Percentiles rank a stretch among this genome's conserved stretches.
Evolutionary conservation across 2,797 vertebrate species (phyloP).

Genomic region (Denticeps clupeoides): DNA sequence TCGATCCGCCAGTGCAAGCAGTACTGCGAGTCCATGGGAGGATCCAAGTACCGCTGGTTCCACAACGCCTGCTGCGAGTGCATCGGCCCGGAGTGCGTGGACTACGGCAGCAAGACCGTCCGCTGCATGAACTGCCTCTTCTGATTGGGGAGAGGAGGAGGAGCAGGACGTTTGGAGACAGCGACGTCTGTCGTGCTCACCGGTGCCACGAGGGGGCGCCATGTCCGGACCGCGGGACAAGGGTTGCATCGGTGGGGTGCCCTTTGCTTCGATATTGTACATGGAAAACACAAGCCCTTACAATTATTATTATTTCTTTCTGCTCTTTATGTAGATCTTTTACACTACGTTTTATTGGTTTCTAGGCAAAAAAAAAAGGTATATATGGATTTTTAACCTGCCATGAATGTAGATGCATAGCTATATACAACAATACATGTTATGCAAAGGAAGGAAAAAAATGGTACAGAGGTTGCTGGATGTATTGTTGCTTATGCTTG

Average conservation of each 20-base stretch:
- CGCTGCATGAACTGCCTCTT: conserved; percentile 97
- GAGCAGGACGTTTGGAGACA: not conserved
- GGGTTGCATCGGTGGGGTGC: conserved; percentile 5
- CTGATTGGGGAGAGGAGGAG: conserved; percentile 43
- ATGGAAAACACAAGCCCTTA: conserved; percentile 24
- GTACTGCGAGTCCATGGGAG: conserved; percentile 97
- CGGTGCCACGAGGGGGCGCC: not conserved
- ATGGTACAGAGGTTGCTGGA: no score
- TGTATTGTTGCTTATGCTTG: no score
- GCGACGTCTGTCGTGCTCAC: not conserved
- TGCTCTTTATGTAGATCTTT: conserved; percentile 11
- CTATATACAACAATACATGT: not conserved
- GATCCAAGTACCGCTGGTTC: conserved; percentile 98
- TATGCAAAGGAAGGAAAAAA: conserved; percentile 11
- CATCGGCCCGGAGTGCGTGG: conserved; percentile 89
- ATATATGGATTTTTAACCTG: conserved; percentile 14
- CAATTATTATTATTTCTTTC: conserved; percentile 8
- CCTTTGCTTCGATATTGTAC: conserved; percentile 11
- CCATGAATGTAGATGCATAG: conserved; percentile 4
- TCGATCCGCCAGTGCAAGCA: conserved; percentile 96
- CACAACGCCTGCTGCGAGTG: conserved; percentile 98
- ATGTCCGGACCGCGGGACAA: not conserved
- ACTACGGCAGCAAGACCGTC: conserved; percentile 93
- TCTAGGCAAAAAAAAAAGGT: conserved; percentile 14
- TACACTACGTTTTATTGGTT: conserved; percentile 16